Evolutionary conservation across 2,888 invertebrate genomes (phyloP), one percentile per base, ranked within the genome.

Genomic region (Brenthis ino): DNA sequence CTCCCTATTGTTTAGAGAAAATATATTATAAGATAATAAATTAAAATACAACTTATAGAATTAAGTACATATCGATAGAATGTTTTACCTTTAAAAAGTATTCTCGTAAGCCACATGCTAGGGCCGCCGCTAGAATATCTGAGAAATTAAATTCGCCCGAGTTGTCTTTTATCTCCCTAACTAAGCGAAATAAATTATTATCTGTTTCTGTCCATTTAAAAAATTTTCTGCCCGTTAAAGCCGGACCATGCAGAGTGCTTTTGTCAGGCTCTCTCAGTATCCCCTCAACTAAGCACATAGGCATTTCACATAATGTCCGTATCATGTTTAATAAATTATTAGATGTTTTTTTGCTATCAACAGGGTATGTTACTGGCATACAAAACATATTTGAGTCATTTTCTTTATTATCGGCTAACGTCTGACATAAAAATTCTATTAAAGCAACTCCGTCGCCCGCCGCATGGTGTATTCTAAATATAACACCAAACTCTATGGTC

Each of bases 391-490:
- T 64, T 28, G 72, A 54, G 56, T 75, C 74, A 55, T 74, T 70
- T 43, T 78, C 71, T n/a, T 75, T 76, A 57, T 83, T 77, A 74
- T 94, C 93, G 8, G 90, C 86, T 57, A 94, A 82, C 1, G 85
- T 81, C 74, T 91, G 86, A 69, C 93, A 82, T 14, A 94, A 79
- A 68, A 94, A 81, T 66, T 91, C 86, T 53, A 94, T 79, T 12
- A 94, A 77, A 5, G 93, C 89, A 0, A 92, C 87, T 1, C 94
- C 94, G 75, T 94, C 94, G 1, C 94, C 94, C 1, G 94, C 77
- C 6, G 93, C 85, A 79, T 94, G 94, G 77, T 94, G 94, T 65
- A 94, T 85, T 69, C 94, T 87, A 73, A 94, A 91, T 67, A 94
- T 77, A 48, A 94, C 80, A 1, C 93, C 93, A 81, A 86, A 81